Evolutionary conservation across 1,140 invertebrate species (phyloP), one percentile per base, ranked within the genome.

Genomic region (Antheraea pernyi): DNA sequence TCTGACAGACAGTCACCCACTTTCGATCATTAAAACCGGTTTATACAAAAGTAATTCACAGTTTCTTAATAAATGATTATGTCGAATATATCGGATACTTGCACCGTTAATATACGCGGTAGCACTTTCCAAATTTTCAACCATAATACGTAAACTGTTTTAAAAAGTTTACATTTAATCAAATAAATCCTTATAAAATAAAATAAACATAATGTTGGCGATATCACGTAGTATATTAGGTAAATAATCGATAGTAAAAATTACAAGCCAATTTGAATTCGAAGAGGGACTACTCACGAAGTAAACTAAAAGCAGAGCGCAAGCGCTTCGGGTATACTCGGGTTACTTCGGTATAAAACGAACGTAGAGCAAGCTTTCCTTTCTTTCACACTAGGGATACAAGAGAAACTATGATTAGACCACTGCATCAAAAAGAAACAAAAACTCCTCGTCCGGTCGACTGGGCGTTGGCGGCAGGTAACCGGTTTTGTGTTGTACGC

Each of bases 341-440:
- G 73, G 9, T 72, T 59, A 63, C 66, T 72, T 83, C 82, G 82
- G 75, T 42, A 70, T 48, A 59, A 66, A 11, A n/a, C 53, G 48
- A 22, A 18, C 36, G 39, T 70, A 67, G 76, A 78, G 71, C 70
- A 75, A 67, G 65, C 69, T 67, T 69, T 61, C 71, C 80, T 68
- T 68, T 78, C 82, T 81, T 81, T 88, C 79, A 60, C 64, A 78
- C 82, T 42, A 42, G 39, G 39, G 11, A 42, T 42, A 64, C 62
- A 76, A 62, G 72, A 69, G 76, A 83, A 78, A 79, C 79, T 78
- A 76, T 83, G 79, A 89, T 86, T 83, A 82, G 86, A 91, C 88
- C 87, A 87, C 73, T 89, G 86, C 89, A 91, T 87, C 82, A 84
- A 89, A 86, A 89, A 89, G 86, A 85, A 85, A 91, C 87, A 91